Evolutionary conservation across 2,888 invertebrate genomes (phyloP), one percentile per base, ranked within the genome.

Genomic region (Eumacrocentrus americanus): DNA sequence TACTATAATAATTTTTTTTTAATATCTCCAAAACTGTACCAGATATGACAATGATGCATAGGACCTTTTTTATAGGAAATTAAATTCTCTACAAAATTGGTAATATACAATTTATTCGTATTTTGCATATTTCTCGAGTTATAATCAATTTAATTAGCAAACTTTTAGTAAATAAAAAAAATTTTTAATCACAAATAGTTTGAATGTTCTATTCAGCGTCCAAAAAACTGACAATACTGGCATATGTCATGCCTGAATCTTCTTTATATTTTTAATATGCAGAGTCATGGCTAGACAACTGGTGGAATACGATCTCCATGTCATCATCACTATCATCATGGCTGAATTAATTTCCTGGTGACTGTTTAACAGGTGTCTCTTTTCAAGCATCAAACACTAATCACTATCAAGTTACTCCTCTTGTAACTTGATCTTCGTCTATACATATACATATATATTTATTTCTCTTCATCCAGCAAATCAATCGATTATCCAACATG

Each of bases 301-400:
- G 4, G 18, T 16, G 16, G 9, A 11, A 46, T n/a, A n/a, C 11
- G 12, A 23, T 23, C 12, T 2, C 6, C n/a, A 12, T 12, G 2
- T 25, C 12, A 12, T 23, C 14, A 46, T 1, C 14, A 46, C 7
- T 22, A 44, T 44, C 22, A n/a, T 25, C 6, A 22, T 46, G n/a
- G 22, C 23, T 23, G 14, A 25, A 12, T 25, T 46, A 25, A 25
- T 46, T 46, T 23, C 14, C 42, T 42, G 42, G n/a, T 20, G n/a
- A n/a, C n/a, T n/a, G n/a, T 23, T 23, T 12, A 46, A 25, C 46
- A 46, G 46, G 46, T 46, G 46, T 25, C 22, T 22, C 25, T 23
- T 12, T 2, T 46, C 9, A 11, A 44, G 7, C 5, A 14, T 11
- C 6, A 22, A 46, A 46, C 7, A 14, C 25, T 46, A 46, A 46